These are phyloP conservation scores for Parazoanthus darwini DNA, from an alignment of 92 coral and sea anemone species.

Conservation along the genomic window DNA sequence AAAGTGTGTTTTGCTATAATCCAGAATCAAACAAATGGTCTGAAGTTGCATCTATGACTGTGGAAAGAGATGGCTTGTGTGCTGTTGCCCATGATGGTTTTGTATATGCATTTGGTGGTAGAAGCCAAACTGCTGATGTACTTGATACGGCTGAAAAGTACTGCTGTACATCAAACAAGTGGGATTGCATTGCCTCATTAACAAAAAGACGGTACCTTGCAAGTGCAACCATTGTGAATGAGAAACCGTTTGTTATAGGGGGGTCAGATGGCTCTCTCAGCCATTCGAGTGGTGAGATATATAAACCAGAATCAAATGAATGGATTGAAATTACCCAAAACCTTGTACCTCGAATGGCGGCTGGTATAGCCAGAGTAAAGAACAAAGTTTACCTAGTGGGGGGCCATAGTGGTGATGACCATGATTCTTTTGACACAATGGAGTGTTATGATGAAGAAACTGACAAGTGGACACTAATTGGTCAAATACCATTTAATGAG, in stretches of 20 bases:
- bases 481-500: slow-evolving; percentile 68
- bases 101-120: slow-evolving; percentile 46
- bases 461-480: slow-evolving; percentile 55
- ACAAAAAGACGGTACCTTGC: slow-evolving; percentile 52
- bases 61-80: slow-evolving; percentile 38
- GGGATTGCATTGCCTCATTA: slow-evolving; percentile 37
- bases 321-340: slow-evolving; percentile 59
- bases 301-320: slow-evolving; percentile 54
- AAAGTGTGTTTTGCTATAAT: slow-evolving; percentile 40
- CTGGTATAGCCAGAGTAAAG: slow-evolving; percentile 62
- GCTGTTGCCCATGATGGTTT: slow-evolving; percentile 36
- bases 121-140: neutral
- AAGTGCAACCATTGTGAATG: slow-evolving; percentile 64
- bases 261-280: slow-evolving; percentile 62
- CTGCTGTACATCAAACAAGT: slow-evolving; percentile 13
- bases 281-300: slow-evolving; percentile 64
- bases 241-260: slow-evolving; percentile 72
- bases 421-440: slow-evolving; percentile 62
- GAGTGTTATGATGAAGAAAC: slow-evolving; percentile 64
- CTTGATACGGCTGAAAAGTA: slow-evolving; percentile 36
- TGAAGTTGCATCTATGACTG: slow-evolving; percentile 40
- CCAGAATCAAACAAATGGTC: slow-evolving; percentile 46
- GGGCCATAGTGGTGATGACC: slow-evolving; percentile 58
- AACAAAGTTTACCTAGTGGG: slow-evolving; percentile 73
- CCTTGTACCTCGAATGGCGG: slow-evolving; percentile 62